Conservation (phyloP, 2,888 invertebrate genomes). For the Mesoligia furuncula region DNA sequence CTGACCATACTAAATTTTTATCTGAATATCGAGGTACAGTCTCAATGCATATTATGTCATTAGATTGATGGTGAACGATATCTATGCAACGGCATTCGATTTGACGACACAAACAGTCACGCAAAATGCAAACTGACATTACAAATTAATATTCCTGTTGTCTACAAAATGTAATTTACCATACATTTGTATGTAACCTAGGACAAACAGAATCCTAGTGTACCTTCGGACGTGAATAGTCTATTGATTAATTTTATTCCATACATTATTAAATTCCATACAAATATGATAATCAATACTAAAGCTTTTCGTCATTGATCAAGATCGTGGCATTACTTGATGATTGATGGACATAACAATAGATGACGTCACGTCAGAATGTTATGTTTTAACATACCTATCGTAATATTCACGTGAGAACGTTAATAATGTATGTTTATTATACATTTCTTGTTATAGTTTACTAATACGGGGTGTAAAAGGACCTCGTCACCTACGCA, state of each 20-base stretch:
- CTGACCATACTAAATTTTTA: no score
- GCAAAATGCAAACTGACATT: background rate
- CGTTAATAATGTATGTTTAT: background rate
- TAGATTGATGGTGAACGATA: background rate
- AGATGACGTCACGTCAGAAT: conserved; percentile 28
- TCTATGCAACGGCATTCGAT: background rate
- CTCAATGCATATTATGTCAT: background rate
- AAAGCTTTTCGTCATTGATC: conserved; percentile 15
- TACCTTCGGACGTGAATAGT: conserved; percentile 17
- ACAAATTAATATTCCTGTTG: conserved; percentile 5
- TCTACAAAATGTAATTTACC: background rate
- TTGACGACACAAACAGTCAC: no score
- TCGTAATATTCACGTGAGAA: conserved; percentile 32
- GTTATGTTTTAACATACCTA: conserved; percentile 20
- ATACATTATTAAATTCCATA: conserved; percentile 10
- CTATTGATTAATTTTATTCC: background rate
- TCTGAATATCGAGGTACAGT: background rate
- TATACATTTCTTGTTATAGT: conserved; percentile 14
- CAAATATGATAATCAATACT: conserved; percentile 31
- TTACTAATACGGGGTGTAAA: background rate
- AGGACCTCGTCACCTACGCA: background rate
- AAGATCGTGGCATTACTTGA: conserved; percentile 29
- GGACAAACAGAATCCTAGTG: background rate
- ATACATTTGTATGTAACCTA: conserved; percentile 17
- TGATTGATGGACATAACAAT: conserved; percentile 41